Conservation (phyloP, 2,113 vertebrate genomes). For the Hemiscyllium ocellatum region DNA sequence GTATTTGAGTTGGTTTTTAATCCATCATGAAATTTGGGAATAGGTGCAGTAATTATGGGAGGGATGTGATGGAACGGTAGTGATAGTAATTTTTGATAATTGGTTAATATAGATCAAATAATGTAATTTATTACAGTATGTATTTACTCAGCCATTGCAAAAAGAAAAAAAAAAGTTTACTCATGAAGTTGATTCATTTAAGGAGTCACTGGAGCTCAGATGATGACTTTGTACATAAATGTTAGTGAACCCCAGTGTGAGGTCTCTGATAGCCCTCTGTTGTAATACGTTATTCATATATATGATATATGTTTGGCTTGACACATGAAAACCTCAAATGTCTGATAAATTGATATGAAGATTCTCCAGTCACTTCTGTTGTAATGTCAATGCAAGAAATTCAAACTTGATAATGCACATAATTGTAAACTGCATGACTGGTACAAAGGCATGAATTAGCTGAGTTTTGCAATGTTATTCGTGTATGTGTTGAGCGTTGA, state of each 20-base stretch:
- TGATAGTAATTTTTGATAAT: not conserved
- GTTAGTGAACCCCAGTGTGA: not conserved
- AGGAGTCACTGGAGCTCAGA: not conserved
- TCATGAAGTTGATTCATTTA: not conserved
- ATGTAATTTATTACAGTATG: not conserved
- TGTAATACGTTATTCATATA: not conserved
- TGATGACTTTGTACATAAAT: constrained; percentile 5
- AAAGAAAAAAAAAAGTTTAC: not conserved
- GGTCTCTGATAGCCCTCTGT: not conserved
- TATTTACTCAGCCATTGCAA: not conserved
- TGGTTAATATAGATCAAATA: not conserved
- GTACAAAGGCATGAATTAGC: not conserved
- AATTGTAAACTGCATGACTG: not conserved
- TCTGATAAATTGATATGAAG: not conserved
- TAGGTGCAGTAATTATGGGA: not conserved
- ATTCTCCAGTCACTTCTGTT: not conserved
- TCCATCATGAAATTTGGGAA: not conserved
- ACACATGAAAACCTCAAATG: not conserved
- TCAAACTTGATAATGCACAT: not conserved
- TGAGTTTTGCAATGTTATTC: not conserved
- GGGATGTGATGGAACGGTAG: not conserved
- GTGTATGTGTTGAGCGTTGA: not conserved
- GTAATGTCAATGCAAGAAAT: not conserved
- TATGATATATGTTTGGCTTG: not conserved
- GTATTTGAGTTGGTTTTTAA: not conserved